These are phyloP conservation scores for Leuciscus idus DNA, from an alignment of 2,113 vertebrate genomes.

Conservation along the genomic window DNA sequence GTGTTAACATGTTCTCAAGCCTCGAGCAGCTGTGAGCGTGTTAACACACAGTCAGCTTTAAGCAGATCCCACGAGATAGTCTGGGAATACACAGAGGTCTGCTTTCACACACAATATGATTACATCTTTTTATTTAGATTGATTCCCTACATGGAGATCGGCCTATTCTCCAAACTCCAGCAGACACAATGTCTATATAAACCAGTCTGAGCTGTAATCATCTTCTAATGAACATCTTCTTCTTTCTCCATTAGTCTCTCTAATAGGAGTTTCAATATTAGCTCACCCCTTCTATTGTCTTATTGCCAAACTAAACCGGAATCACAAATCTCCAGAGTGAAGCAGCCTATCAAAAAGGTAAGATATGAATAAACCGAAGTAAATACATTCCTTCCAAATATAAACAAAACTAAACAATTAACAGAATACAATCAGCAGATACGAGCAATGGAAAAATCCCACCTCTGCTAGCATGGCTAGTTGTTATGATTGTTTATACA, in stretches of 20 bases:
- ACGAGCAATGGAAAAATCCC: constrained; percentile 47
- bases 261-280: constrained; percentile 21
- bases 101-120: constrained; percentile 26
- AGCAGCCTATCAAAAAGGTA: constrained; percentile 25
- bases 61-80: background rate
- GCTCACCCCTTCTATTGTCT: constrained; percentile 14
- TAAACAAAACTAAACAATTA: constrained; percentile 31
- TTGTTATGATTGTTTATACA: constrained; percentile 4
- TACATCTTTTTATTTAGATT: constrained; percentile 3
- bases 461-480: background rate
- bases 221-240: constrained; percentile 12
- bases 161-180: constrained; percentile 18
- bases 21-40: constrained; percentile 20
- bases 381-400: background rate
- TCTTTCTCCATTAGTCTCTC: background rate
- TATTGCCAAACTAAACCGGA: constrained; percentile 46
- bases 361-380: constrained; percentile 43
- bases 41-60: constrained; percentile 29
- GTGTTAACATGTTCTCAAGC: background rate
- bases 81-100: constrained; percentile 24
- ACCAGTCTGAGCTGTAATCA: background rate
- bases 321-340: constrained; percentile 29
- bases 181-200: background rate
- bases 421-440: constrained; percentile 25
- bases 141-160: constrained; percentile 4